Evolutionary conservation across 2,888 invertebrate genomes (phyloP).

Genomic region (Drosophila atripex): DNA sequence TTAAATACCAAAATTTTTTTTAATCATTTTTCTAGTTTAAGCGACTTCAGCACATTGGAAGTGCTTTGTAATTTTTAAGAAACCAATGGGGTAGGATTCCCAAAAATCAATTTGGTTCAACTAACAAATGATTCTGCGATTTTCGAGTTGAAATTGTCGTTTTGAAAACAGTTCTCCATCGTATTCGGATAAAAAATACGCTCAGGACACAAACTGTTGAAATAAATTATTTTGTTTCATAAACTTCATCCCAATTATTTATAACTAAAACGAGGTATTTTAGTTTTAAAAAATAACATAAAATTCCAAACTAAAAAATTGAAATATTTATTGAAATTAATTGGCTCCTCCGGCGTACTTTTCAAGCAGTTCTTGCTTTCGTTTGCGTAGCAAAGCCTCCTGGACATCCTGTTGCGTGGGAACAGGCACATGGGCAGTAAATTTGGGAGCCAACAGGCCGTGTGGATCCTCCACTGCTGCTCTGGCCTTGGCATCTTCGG

Average conservation of each 20-base stretch:
- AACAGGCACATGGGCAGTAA: constrained; percentile 94
- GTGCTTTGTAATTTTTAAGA: constrained; percentile 39
- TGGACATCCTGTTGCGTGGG: constrained; percentile 98
- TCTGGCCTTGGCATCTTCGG: constrained; percentile 62
- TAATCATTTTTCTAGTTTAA: constrained; percentile 19
- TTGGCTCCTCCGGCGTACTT: constrained; percentile 87
- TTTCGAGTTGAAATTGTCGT: not conserved
- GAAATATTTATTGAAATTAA: constrained; percentile 25
- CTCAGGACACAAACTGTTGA: not conserved
- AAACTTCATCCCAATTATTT: too few species aligned
- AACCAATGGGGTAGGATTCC: not conserved
- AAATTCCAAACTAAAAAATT: constrained; percentile 1
- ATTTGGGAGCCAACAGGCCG: constrained; percentile 85
- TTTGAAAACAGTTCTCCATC: not conserved
- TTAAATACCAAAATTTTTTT: not conserved
- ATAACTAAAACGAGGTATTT: too few species aligned
- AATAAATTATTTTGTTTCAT: too few species aligned
- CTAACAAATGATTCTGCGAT: not conserved
- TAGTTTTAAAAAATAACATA: not conserved
- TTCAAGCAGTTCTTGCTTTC: constrained; percentile 95
- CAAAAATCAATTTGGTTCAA: not conserved
- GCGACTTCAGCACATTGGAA: constrained; percentile 45
- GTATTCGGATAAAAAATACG: not conserved
- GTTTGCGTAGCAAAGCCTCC: constrained; percentile 93
- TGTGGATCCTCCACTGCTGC: constrained; percentile 77